These are phyloP conservation scores for Hyposmocoma kahamanoa DNA, from an alignment of 1,140 invertebrate genomes.

Conservation along the genomic window DNA sequence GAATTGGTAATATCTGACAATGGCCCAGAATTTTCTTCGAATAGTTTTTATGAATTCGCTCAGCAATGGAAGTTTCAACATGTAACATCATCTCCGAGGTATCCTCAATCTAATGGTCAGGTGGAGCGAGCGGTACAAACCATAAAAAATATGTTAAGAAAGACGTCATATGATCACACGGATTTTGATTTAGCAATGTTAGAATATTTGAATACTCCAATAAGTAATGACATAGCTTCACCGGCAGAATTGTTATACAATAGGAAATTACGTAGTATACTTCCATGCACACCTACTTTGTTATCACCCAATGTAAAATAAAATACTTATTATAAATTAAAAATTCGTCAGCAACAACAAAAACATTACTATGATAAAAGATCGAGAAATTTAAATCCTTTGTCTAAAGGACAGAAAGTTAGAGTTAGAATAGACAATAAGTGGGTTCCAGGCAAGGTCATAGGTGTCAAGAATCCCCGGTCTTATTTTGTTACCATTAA, in stretches of 20 bases:
- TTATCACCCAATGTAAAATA: not conserved
- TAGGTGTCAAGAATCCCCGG: not conserved
- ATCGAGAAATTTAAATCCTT: not conserved
- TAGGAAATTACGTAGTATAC: constrained; percentile 5
- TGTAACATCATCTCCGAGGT: constrained; percentile 13
- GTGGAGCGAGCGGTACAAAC: constrained; percentile 12
- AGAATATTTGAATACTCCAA: constrained; percentile 24
- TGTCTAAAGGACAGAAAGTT: constrained; percentile 3
- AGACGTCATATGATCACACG: constrained; percentile 16
- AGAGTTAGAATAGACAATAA: constrained; percentile 7
- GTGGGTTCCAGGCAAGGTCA: constrained; percentile 4
- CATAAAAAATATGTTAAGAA: constrained; percentile 29
- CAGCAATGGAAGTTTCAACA: constrained; percentile 45
- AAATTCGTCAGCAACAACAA: not conserved
- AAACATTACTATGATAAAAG: constrained; percentile 6
- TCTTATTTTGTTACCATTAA: constrained; percentile 2
- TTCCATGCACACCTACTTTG: not conserved
- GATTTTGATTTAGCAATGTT: constrained; percentile 25
- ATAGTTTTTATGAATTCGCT: constrained; percentile 51
- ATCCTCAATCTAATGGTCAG: constrained; percentile 4
- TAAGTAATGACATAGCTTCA: constrained; percentile 5
- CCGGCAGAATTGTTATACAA: constrained; percentile 6
- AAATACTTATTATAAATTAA: not conserved
- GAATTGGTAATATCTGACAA: constrained; percentile 54
- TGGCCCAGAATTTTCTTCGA: constrained; percentile 49